Percentiles rank a stretch among this genome's conserved stretches.
Evolutionary conservation across 2,888 invertebrate genomes (phyloP).

Genomic region (Eudemis profundana): DNA sequence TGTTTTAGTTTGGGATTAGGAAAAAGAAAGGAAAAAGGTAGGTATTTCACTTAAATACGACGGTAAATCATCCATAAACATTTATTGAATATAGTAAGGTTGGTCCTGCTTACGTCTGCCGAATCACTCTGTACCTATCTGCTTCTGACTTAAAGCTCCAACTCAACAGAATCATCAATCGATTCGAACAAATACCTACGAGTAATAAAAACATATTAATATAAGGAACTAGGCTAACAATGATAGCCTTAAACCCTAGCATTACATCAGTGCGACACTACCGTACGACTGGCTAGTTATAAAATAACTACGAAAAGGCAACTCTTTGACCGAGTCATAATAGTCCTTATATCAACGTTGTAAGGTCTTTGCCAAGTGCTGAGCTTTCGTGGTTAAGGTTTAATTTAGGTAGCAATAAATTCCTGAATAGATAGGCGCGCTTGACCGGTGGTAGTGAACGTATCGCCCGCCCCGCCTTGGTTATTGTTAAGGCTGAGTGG

Average conservation of each 20-base stretch:
- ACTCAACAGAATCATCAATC: background rate
- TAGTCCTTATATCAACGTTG: background rate
- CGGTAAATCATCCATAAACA: too few relatives aligned
- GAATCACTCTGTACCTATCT: too few relatives aligned
- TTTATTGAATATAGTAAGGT: too few relatives aligned
- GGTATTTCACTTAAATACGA: too few relatives aligned
- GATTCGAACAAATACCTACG: too few relatives aligned
- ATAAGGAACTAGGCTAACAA: constrained; percentile 33
- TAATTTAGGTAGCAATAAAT: constrained; percentile 51
- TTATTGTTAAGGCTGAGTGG: constrained; percentile 62
- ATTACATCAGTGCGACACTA: constrained; percentile 41
- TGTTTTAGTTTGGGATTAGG: too few relatives aligned
- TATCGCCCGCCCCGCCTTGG: constrained; percentile 65
- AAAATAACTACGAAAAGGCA: background rate
- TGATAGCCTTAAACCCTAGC: constrained; percentile 30
- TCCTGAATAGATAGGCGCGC: constrained; percentile 49
- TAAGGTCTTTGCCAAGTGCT: background rate
- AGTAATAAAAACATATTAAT: constrained; percentile 20
- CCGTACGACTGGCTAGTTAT: constrained; percentile 25
- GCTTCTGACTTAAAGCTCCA: background rate
- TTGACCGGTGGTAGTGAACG: constrained; percentile 44
- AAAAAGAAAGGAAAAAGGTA: too few relatives aligned
- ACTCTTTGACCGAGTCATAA: background rate
- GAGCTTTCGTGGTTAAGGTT: constrained; percentile 12
- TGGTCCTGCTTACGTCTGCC: too few relatives aligned